Evolutionary conservation across 2,888 invertebrate genomes (phyloP).

Genomic region (Heliconius ethilla): DNA sequence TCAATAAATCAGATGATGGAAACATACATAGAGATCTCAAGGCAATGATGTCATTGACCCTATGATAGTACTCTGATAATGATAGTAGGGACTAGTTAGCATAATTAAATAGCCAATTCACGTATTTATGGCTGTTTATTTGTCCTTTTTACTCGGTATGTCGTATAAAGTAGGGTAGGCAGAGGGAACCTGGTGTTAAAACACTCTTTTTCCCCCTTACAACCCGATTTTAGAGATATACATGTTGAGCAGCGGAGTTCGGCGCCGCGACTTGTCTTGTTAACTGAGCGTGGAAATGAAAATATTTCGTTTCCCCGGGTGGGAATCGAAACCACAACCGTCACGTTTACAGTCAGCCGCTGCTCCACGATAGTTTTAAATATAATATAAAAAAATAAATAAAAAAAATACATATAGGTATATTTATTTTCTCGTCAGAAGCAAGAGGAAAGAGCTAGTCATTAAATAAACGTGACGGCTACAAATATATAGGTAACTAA

Average conservation of each 20-base stretch:
- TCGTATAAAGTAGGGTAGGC: not conserved
- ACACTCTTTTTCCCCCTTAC: not conserved
- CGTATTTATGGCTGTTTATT: not conserved
- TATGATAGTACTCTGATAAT: constrained; percentile 46
- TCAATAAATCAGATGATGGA: constrained; percentile 46
- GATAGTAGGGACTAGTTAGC: constrained; percentile 35
- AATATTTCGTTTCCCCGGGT: no score
- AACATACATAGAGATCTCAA: constrained; percentile 49
- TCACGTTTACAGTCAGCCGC: not conserved
- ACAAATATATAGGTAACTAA: constrained; percentile 8
- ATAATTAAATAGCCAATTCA: not conserved
- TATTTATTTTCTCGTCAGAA: not conserved
- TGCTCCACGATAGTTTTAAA: not conserved
- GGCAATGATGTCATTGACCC: constrained; percentile 50
- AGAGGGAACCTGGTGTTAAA: not conserved
- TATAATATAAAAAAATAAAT: not conserved
- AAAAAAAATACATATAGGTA: not conserved
- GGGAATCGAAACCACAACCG: not conserved
- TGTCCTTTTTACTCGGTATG: not conserved
- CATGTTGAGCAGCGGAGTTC: not conserved
- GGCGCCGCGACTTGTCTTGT: not conserved
- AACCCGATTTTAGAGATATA: not conserved
- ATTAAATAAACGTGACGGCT: not conserved
- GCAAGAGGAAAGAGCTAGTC: not conserved
- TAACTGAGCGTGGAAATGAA: not conserved